Evolutionary conservation across 2,797 vertebrate genomes (phyloP), one percentile per base, ranked within the genome.

Genomic region (Cryptoblepharus egeriae): DNA sequence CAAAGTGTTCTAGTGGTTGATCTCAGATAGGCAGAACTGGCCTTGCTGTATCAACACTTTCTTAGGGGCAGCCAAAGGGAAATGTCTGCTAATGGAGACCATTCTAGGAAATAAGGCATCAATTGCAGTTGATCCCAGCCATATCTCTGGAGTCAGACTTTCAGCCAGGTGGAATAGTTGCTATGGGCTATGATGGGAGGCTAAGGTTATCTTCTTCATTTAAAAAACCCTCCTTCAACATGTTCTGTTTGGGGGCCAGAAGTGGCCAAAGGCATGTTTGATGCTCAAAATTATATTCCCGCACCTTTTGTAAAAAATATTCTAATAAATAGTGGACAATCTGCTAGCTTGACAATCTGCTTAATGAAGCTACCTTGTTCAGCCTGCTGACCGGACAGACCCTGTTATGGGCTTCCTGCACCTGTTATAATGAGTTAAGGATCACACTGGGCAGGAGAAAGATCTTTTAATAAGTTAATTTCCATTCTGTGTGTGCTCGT

Each of bases 401-500:
- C 32, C 35, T 63, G 58, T n/a, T 8, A 32, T 39, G 58, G 1
- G 26, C 30, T 26, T 7, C 68, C 35, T 57, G 58, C 49, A 2
- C 39, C 49, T 9, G 18, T 58, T 67, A 60, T 67, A 74, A 79
- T 13, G 60, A 60, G 55, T 52, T 13, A 49, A 39, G 52, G 63
- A 68, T 58, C 69, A 65, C 71, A 49, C 6, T 60, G 70, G 63
- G 79, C 63, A 65, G 73, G 69, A 22, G 24, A 71, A 55, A 69
- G 42, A 68, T 78, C 49, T 75, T n/a, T 49, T 75, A 79, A 89
- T 55, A 74, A 90, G 77, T 68, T 89, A 37, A 91, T 91, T 92
- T 91, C 69, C 89, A 80, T 89, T 91, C 86, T 16, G 83, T 75
- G 87, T 88, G 75, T 80, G 90, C 77, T 73, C 85, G 30, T 86